phyloP scores from a whole-genome alignment of 1,140 invertebrate genomes.

The Rhopalosiphum padi region DNA sequence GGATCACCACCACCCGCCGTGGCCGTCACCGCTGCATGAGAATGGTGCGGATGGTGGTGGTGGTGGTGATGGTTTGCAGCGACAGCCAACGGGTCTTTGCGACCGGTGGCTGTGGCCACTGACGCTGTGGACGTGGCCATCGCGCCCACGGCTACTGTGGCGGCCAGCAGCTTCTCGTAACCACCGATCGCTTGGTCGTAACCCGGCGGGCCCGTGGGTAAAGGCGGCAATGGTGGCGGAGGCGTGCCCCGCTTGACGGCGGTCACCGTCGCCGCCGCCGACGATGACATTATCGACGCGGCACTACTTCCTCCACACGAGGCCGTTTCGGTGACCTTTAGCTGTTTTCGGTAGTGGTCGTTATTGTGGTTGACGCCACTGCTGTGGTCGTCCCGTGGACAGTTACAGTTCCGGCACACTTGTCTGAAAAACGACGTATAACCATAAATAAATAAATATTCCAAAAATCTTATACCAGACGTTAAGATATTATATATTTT shows the following conservation, averaged over 20 bases:
- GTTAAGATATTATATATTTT: neutral
- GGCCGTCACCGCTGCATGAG: slow-evolving; percentile 69
- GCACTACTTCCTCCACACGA: neutral
- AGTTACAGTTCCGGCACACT: slow-evolving; percentile 76
- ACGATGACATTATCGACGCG: slow-evolving; percentile 6
- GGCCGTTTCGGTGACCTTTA: neutral
- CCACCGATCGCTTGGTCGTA: slow-evolving; percentile 42
- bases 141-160: neutral
- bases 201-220: slow-evolving; percentile 37
- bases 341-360: neutral
- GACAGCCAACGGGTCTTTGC: slow-evolving; percentile 49
- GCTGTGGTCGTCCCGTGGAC: slow-evolving; percentile 71
- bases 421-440: slow-evolving; percentile 66
- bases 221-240: slow-evolving; percentile 26
- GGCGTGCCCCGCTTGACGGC: slow-evolving; percentile 38
- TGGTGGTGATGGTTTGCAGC: slow-evolving; percentile 59
- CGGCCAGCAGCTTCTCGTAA: slow-evolving; percentile 50
- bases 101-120: slow-evolving; percentile 12
- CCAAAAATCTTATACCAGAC: neutral
- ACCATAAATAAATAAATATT: neutral
- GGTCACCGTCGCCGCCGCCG: neutral
- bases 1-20: slow-evolving; percentile 64
- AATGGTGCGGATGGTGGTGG: slow-evolving; percentile 53
- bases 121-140: neutral
- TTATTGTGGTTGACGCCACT: slow-evolving; percentile 56